A percentile compares a stretch with the other conserved stretches of the same genome.
Evolutionary conservation across 1,140 invertebrate species (phyloP).

Genomic region (Daktulosphaira vitifoliae): DNA sequence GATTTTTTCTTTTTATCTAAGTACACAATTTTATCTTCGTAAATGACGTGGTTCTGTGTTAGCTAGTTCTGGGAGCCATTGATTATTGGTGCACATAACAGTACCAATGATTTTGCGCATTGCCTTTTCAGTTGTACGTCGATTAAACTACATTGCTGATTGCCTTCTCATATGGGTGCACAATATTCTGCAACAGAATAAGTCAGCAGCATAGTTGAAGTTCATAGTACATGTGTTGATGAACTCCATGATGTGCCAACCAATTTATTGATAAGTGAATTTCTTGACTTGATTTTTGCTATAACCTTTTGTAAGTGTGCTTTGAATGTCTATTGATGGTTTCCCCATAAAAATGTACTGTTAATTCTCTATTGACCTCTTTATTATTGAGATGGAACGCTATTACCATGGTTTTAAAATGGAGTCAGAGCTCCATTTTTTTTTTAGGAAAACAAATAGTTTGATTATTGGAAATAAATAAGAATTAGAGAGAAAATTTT

Average conservation of each 20-base stretch:
- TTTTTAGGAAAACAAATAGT: no score
- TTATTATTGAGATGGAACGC: constrained; percentile 22
- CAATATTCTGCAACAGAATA: constrained; percentile 24
- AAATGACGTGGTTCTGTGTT: constrained; percentile 13
- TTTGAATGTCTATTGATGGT: no score
- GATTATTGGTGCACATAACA: constrained; percentile 3
- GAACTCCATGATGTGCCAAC: no score
- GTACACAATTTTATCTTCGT: constrained; percentile 5
- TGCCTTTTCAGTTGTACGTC: constrained; percentile 12
- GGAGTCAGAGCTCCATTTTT: background rate
- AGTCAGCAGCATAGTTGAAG: background rate
- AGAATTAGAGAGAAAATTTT: no score
- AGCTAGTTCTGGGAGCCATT: constrained; percentile 7
- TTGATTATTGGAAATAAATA: no score
- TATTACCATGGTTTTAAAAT: constrained; percentile 1
- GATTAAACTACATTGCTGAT: background rate
- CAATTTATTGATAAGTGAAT: no score
- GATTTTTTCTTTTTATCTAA: constrained; percentile 16
- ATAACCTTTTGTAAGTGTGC: no score
- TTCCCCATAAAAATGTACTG: background rate
- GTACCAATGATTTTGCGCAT: constrained; percentile 15
- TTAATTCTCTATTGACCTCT: constrained; percentile 4
- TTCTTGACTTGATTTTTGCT: no score
- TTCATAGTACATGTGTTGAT: background rate
- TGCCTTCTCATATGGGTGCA: background rate